Percentiles rank a stretch among this genome's conserved stretches.
Conservation (phyloP, 2,888 invertebrate genomes). For the Agrochola circellaris region DNA sequence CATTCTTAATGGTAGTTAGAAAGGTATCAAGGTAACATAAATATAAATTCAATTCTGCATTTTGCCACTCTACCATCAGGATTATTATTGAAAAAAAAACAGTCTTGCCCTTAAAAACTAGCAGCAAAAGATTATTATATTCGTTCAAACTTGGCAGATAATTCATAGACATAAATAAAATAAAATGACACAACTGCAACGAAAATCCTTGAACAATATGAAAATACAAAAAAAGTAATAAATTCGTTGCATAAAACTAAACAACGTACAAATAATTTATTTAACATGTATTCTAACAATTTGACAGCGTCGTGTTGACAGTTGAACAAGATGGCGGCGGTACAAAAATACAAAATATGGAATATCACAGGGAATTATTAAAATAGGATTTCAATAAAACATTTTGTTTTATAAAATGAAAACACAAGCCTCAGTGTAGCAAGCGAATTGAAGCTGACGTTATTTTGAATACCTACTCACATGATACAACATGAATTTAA, state of each 20-base stretch:
- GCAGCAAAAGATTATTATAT: not conserved
- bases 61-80: constrained; percentile 6
- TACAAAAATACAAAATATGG: constrained; percentile 47
- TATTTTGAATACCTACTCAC: not conserved
- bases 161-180: constrained; percentile 4
- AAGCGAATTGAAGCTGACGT: not conserved
- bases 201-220: constrained; percentile 30
- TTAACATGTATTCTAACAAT: constrained; percentile 67
- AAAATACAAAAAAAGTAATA: constrained; percentile 58
- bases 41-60: constrained; percentile 1
- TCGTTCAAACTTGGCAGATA: not conserved
- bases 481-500: not conserved
- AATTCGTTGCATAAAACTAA: constrained; percentile 74
- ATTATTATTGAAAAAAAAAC: constrained; percentile 9
- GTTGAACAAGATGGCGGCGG: constrained; percentile 42
- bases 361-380: constrained; percentile 14
- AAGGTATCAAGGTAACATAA: not conserved
- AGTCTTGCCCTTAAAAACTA: constrained; percentile 23
- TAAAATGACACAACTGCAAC: constrained; percentile 25
- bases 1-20: not conserved
- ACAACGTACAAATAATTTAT: constrained; percentile 60
- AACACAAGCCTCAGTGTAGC: not conserved
- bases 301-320: constrained; percentile 60
- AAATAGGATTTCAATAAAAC: constrained; percentile 1
- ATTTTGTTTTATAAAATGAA: not conserved